Base-by-base conservation (phyloP, 2,888 invertebrate species). In the Aproaerema taeniolella region DNA sequence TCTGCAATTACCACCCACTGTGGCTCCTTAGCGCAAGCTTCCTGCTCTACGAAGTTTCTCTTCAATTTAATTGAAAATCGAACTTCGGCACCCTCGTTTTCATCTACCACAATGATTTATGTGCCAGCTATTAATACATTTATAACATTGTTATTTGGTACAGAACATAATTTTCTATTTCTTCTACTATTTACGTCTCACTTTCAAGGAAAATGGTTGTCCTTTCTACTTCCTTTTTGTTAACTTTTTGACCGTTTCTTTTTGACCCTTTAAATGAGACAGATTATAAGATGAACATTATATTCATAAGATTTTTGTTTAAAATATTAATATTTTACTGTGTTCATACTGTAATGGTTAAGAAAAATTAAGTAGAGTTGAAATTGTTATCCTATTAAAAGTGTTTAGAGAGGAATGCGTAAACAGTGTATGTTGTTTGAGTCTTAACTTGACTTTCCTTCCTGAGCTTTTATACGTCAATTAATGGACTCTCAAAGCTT, bases 191-290 rank as follows among this genome's bases (percentile, higher is more conserved):
- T 58, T 60, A 56, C 67, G 73, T 65, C 76, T 77, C 77, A 79
- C 75, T 68, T 71, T 67, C 68, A 78, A 76, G 75, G 75, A 68
- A 64, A 62, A 67, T 51, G 74, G 73, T 75, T 73, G 76, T 75
- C 64, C 61, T 53, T n/a, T 42, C 45, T 38, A 38, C 31, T 34
- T 42, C 60, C 58, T 41, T 52, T 72, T 67, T 64, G 63, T 64
- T 68, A 35, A 5, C 26, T n/a, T 26, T 26, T 4, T 35, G 9
- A 12, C 30, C 12, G 13, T 30, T 28, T 20, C 4, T 20, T 4
- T 20, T 4, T 6, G 5, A 20, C 20, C 20, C 8, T 20, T 20
- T 20, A 4, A 6, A 20, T 20, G 2, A 26, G n/a, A 26, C 7
- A 20, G 5, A 6, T 20, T 20, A 6, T 20, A 20, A 20, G n/a